phyloP scores from a whole-genome alignment of 30 jellyfish, hydroid and myxozoan species.

The Aurelia aurita complex sp. Pacific region DNA sequence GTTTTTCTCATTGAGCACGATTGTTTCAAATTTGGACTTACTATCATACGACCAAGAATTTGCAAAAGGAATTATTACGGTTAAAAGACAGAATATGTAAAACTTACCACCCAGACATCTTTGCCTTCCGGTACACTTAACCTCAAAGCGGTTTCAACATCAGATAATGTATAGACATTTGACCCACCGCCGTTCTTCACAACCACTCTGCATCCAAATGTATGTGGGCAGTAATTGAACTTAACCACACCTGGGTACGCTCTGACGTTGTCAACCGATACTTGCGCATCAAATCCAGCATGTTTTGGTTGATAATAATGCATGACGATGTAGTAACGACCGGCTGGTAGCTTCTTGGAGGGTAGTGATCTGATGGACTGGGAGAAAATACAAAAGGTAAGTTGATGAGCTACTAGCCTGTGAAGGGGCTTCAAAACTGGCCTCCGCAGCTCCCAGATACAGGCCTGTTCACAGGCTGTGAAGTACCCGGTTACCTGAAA shows the following conservation, averaged over 20 bases:
- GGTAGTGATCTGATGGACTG: slow-evolving; percentile 58
- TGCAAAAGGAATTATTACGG: background rate
- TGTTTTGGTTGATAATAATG: slow-evolving; percentile 92
- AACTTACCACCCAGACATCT: slow-evolving; percentile 96
- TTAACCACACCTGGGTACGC: slow-evolving; percentile 65
- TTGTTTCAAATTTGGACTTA: too few relatives aligned
- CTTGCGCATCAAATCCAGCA: slow-evolving; percentile 62
- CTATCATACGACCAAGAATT: too few relatives aligned
- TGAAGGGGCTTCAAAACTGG: too few relatives aligned
- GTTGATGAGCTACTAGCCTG: too few relatives aligned
- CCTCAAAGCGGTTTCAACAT: slow-evolving; percentile 45
- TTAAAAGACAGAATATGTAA: background rate
- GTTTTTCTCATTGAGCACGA: too few relatives aligned
- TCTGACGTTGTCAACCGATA: slow-evolving; percentile 66
- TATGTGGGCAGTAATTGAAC: slow-evolving; percentile 85
- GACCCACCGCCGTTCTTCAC: slow-evolving; percentile 69
- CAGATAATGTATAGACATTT: slow-evolving; percentile 52
- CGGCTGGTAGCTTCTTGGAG: slow-evolving; percentile 58
- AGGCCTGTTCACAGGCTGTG: too few relatives aligned
- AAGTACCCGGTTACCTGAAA: too few relatives aligned
- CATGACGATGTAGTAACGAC: slow-evolving; percentile 82
- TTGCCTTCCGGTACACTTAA: slow-evolving; percentile 67
- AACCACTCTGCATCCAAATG: slow-evolving; percentile 86
- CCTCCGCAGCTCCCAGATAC: too few relatives aligned
- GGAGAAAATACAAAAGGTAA: too few relatives aligned